phyloP scores from a whole-genome alignment of 2,113 vertebrate genomes.

The Oreochromis niloticus region DNA sequence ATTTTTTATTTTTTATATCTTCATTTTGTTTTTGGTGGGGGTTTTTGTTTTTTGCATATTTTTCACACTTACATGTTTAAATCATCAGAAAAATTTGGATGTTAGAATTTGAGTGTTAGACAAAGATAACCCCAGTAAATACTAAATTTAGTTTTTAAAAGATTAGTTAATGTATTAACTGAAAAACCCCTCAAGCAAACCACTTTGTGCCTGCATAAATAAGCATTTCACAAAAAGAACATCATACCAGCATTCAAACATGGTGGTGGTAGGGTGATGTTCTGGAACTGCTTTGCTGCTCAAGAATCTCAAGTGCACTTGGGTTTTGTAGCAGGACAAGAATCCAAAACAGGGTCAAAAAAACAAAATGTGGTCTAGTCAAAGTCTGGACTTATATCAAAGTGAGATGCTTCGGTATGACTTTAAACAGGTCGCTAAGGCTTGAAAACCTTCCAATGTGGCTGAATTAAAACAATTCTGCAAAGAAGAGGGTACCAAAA shows the following conservation, averaged over 20 bases:
- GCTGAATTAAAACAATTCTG: no score
- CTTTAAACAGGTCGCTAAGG: no score
- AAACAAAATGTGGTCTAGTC: no score
- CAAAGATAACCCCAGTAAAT: background rate
- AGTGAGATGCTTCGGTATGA: no score
- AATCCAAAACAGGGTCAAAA: no score
- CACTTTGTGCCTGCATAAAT: background rate
- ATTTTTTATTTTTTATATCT: background rate
- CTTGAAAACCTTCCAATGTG: no score
- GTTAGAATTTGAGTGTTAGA: background rate
- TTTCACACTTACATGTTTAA: background rate
- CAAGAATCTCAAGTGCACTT: background rate
- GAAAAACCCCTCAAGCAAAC: accelerated
- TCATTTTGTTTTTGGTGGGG: background rate
- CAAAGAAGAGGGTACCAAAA: no score
- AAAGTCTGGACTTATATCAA: no score
- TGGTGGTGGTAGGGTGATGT: no score
- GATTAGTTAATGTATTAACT: background rate
- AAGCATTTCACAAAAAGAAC: background rate
- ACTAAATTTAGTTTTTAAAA: background rate
- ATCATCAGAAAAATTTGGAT: background rate
- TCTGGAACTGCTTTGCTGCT: background rate
- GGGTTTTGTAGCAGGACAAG: background rate
- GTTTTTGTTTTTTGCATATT: background rate
- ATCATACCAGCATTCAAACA: no score